Conservation (phyloP, 2,888 invertebrate genomes). For the Apeira syringaria region DNA sequence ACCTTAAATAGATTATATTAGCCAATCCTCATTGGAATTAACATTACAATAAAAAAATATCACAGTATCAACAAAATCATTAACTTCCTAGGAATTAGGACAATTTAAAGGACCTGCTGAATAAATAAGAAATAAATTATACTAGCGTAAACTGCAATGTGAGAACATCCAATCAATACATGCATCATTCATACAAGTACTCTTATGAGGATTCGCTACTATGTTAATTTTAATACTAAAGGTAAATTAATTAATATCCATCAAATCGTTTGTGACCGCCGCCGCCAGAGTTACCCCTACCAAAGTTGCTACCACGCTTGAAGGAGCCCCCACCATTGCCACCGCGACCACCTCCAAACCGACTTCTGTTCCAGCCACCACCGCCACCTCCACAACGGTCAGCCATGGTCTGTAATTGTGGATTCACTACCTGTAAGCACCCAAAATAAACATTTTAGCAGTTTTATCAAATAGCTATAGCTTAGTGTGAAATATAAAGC, state of each 20-base stretch:
- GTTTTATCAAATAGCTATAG: no score
- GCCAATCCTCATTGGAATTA: conserved; percentile 68
- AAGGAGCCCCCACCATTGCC: conserved; percentile 75
- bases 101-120: conserved; percentile 36
- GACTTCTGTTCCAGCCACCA: conserved; percentile 82
- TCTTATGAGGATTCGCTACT: conserved; percentile 64
- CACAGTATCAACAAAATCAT: conserved; percentile 68
- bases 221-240: conserved; percentile 20
- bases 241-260: conserved; percentile 59
- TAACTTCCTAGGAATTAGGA: conserved; percentile 18
- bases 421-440: conserved; percentile 88
- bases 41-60: conserved; percentile 64
- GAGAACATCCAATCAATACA: conserved; percentile 47
- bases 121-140: conserved; percentile 49
- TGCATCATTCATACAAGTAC: conserved; percentile 57
- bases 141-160: conserved; percentile 49
- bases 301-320: conserved; percentile 73
- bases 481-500: no score
- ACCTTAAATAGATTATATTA: conserved; percentile 34
- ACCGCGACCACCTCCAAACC: conserved; percentile 73
- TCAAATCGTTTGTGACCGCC: conserved; percentile 72
- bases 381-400: conserved; percentile 86
- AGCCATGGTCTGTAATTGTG: conserved; percentile 92
- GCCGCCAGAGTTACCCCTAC: conserved; percentile 56
- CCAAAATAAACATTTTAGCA: conserved; percentile 10